phyloP scores from a whole-genome alignment of 2,797 vertebrate species.

The Amazona ochrocephala region DNA sequence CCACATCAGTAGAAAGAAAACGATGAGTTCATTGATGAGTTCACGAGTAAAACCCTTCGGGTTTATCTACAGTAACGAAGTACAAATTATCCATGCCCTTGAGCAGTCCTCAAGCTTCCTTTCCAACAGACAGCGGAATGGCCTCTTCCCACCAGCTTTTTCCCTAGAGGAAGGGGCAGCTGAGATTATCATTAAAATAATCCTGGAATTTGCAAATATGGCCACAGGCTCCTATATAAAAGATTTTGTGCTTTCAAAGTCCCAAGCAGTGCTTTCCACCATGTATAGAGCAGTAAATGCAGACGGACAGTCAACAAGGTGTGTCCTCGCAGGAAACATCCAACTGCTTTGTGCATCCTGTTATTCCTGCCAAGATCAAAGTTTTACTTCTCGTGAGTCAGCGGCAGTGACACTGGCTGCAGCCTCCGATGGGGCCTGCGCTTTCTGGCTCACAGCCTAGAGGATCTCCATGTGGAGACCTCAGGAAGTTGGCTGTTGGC shows the following conservation, averaged over 20 bases:
- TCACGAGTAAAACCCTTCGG: not conserved
- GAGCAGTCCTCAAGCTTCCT: not conserved
- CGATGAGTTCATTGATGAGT: constrained; percentile 33
- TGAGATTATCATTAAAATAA: not conserved
- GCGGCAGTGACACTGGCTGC: not conserved
- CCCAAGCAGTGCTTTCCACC: not conserved
- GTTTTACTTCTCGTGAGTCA: constrained; percentile 39
- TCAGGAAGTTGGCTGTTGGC: constrained; percentile 37
- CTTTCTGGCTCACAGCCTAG: not conserved
- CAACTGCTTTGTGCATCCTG: constrained; percentile 41
- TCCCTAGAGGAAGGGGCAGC: not conserved
- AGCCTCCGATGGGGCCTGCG: not conserved
- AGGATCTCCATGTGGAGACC: not conserved
- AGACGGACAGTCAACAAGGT: not conserved
- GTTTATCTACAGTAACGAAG: constrained; percentile 21
- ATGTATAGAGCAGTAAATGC: not conserved
- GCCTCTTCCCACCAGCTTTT: not conserved
- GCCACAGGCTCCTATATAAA: not conserved
- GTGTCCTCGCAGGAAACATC: constrained; percentile 43
- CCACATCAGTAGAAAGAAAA: not conserved
- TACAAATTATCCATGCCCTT: not conserved
- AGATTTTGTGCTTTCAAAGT: not conserved
- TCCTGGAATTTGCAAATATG: not conserved
- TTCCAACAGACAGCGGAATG: not conserved
- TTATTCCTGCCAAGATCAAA: constrained; percentile 46